Conservation (phyloP, 2,888 invertebrate genomes). For the Clanis bilineata region DNA sequence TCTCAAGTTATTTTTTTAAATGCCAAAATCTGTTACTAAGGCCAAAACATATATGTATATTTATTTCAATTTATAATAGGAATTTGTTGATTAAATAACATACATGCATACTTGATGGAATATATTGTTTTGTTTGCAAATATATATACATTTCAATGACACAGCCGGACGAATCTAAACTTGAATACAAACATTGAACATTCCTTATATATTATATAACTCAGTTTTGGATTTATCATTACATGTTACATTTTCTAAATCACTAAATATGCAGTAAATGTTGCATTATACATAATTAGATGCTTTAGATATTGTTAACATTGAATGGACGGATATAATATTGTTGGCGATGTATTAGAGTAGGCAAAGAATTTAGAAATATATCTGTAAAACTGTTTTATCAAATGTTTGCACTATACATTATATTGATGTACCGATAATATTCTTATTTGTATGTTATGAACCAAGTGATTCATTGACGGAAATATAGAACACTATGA, state of each 20-base stretch:
- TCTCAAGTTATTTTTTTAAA: conserved; percentile 54
- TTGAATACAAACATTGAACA: conserved; percentile 45
- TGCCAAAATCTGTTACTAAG: conserved; percentile 63
- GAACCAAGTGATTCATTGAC: background rate
- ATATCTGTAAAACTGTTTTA: conserved; percentile 10
- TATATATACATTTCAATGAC: background rate
- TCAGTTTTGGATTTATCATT: conserved; percentile 32
- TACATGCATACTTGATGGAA: conserved; percentile 24
- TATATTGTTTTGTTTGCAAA: conserved; percentile 22
- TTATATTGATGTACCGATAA: background rate
- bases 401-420: background rate
- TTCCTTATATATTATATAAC: conserved; percentile 44
- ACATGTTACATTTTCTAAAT: conserved; percentile 23
- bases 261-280: conserved; percentile 29
- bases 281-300: conserved; percentile 42
- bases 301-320: conserved; percentile 52
- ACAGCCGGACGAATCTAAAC: background rate
- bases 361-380: conserved; percentile 30
- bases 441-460: background rate
- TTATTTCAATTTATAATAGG: conserved; percentile 40
- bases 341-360: conserved; percentile 52
- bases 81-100: conserved; percentile 30
- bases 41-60: conserved; percentile 63
- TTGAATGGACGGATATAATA: conserved; percentile 40
- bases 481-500: background rate